A percentile compares a stretch with the other conserved stretches of the same genome.
Conservation (phyloP, 2,888 invertebrate species). For the Dasypolia templi region DNA sequence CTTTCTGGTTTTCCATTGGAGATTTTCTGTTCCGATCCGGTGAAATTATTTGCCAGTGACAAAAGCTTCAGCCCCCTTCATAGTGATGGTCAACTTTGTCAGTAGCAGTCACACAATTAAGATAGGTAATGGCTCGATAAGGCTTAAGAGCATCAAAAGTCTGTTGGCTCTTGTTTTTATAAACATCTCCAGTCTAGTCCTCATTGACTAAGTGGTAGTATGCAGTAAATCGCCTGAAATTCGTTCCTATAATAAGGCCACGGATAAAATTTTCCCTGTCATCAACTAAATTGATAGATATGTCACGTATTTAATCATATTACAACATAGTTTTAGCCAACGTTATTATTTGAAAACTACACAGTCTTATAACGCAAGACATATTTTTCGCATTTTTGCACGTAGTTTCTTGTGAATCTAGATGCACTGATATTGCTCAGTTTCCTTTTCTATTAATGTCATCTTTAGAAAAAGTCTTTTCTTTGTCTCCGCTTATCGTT, state of each 20-base stretch:
- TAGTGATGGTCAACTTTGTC: not conserved
- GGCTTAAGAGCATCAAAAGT: not conserved
- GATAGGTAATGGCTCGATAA: not conserved
- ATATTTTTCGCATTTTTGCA: constrained; percentile 25
- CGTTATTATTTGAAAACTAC: constrained; percentile 32
- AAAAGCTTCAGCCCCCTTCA: not conserved
- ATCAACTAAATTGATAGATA: constrained; percentile 28
- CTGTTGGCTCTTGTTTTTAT: not conserved
- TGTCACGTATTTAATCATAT: constrained; percentile 44
- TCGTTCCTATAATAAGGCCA: constrained; percentile 10
- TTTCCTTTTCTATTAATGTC: not conserved
- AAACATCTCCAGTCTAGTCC: not conserved
- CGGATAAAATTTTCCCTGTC: not conserved
- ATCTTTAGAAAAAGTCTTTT: not conserved
- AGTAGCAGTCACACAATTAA: not conserved
- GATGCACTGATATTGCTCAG: not conserved
- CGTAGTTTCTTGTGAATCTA: constrained; percentile 31
- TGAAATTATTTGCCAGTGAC: not conserved
- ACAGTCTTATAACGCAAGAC: constrained; percentile 3
- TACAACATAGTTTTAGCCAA: constrained; percentile 7
- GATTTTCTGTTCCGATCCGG: not conserved
- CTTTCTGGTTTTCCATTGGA: not conserved
- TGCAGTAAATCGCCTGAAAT: not conserved
- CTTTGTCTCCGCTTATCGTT: not conserved
- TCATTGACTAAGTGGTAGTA: not conserved